Percentiles rank a stretch among this genome's conserved stretches.
phyloP scores from a whole-genome alignment of 2,113 vertebrate species.

The Sorex araneus region DNA sequence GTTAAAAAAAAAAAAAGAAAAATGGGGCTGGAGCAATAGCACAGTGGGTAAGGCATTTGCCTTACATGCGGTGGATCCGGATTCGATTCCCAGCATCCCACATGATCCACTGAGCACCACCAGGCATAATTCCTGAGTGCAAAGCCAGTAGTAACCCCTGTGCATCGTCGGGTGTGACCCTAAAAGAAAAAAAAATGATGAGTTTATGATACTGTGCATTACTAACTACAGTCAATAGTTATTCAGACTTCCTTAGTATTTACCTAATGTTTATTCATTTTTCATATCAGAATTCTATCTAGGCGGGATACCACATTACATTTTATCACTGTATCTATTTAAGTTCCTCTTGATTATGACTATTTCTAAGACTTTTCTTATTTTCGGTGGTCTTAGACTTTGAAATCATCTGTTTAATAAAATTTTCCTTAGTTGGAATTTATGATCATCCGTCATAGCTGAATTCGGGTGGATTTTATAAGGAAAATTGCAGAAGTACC shows the following conservation, averaged over 20 bases:
- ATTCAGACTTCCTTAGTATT: conserved; percentile 10
- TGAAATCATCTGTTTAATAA: not conserved
- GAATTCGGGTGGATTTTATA: not conserved
- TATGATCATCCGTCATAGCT: not conserved
- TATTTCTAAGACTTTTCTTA: conserved; percentile 34
- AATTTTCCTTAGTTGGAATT: not conserved
- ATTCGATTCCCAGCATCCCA: too few species aligned
- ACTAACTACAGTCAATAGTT: not conserved
- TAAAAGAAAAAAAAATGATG: too few species aligned
- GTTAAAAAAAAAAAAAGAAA: too few species aligned
- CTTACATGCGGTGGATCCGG: too few species aligned
- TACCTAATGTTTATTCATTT: not conserved
- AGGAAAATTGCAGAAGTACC: not conserved
- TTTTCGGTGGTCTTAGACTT: not conserved
- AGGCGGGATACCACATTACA: not conserved
- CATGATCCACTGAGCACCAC: too few species aligned
- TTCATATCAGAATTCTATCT: not conserved
- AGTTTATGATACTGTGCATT: not conserved
- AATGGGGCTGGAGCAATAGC: too few species aligned
- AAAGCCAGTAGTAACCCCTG: too few species aligned
- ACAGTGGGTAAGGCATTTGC: too few species aligned
- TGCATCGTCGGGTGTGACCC: too few species aligned
- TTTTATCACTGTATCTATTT: not conserved
- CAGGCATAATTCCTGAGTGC: too few species aligned
- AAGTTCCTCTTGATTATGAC: not conserved